Percentiles rank a stretch among this genome's conserved stretches.
Evolutionary conservation across 2,797 vertebrate species (phyloP).

Genomic region (Neomorphus geoffroyi): DNA sequence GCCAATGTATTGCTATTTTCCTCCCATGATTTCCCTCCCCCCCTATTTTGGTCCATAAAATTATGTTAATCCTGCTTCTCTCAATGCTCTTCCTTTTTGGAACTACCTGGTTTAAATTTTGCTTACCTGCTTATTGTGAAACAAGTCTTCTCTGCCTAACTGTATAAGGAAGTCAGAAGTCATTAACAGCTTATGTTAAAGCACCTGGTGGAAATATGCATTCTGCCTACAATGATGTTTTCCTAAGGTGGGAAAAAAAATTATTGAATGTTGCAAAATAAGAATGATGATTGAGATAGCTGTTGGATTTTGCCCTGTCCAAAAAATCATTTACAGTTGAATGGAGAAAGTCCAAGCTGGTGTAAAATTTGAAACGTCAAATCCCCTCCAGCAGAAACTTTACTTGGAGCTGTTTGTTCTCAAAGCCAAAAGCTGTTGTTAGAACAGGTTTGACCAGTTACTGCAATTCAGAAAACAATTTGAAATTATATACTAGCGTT

Average conservation of each 20-base stretch:
- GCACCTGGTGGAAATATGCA: conserved; percentile 63
- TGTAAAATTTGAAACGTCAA: background rate
- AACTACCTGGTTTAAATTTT: conserved; percentile 72
- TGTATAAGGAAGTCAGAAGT: conserved; percentile 73
- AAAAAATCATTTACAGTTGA: background rate
- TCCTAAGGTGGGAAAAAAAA: conserved; percentile 32
- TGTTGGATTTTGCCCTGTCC: background rate
- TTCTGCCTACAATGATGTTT: conserved; percentile 52
- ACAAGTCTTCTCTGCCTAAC: conserved; percentile 47
- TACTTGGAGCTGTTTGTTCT: background rate
- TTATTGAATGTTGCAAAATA: conserved; percentile 19
- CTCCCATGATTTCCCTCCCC: conserved; percentile 15
- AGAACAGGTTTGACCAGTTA: conserved; percentile 46
- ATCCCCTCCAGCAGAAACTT: conserved; percentile 1
- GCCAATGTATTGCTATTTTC: background rate
- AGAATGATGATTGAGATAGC: conserved; percentile 17
- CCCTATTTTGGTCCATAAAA: conserved; percentile 49
- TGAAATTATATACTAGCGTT: background rate
- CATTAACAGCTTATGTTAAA: conserved; percentile 73
- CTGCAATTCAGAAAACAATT: conserved; percentile 2
- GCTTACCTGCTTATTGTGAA: conserved; percentile 55
- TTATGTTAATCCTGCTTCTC: conserved; percentile 62
- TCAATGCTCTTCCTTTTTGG: conserved; percentile 6
- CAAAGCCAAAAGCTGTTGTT: background rate
- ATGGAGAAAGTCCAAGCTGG: background rate